Percentiles rank a stretch among this genome's conserved stretches.
Conservation (phyloP, 1,140 invertebrate species). For the Brachionus rotundiformis region DNA sequence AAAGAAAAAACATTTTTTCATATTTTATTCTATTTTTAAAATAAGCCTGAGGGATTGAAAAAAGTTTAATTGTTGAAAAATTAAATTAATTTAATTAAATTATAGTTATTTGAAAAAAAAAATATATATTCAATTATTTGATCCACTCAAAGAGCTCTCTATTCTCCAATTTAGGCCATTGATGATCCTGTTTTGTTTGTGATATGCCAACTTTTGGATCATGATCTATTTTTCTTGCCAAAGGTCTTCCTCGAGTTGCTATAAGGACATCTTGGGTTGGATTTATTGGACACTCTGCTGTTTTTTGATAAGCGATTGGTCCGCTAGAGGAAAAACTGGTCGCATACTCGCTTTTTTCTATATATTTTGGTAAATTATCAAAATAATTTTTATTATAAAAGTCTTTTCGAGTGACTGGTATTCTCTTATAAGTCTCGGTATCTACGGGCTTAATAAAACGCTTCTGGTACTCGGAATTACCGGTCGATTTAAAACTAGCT, state of each 20-base stretch:
- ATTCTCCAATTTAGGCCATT: conserved; percentile 15
- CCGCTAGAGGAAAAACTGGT: neutral
- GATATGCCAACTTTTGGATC: conserved; percentile 6
- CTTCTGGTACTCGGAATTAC: neutral
- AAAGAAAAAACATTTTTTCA: conserved; percentile 16
- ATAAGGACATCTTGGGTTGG: neutral
- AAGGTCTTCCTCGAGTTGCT: neutral
- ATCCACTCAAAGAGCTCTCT: conserved; percentile 46
- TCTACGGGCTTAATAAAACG: neutral
- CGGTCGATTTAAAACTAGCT: neutral
- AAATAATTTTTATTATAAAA: neutral
- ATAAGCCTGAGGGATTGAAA: conserved; percentile 6
- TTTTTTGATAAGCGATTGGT: neutral
- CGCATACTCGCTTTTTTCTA: conserved; percentile 39
- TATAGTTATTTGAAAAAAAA: neutral
- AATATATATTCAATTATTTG: conserved; percentile 8
- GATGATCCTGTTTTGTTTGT: conserved; percentile 7
- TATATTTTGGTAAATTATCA: conserved; percentile 31
- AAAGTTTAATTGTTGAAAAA: conserved; percentile 14
- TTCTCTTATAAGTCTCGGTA: conserved; percentile 12
- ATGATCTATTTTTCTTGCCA: neutral
- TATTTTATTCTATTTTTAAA: conserved; percentile 5
- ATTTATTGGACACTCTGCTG: neutral
- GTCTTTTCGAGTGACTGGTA: conserved; percentile 40
- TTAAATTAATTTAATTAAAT: conserved; percentile 15